These are phyloP conservation scores for Tachycineta bicolor DNA, from an alignment of 2,113 vertebrate genomes.

Conservation along the genomic window DNA sequence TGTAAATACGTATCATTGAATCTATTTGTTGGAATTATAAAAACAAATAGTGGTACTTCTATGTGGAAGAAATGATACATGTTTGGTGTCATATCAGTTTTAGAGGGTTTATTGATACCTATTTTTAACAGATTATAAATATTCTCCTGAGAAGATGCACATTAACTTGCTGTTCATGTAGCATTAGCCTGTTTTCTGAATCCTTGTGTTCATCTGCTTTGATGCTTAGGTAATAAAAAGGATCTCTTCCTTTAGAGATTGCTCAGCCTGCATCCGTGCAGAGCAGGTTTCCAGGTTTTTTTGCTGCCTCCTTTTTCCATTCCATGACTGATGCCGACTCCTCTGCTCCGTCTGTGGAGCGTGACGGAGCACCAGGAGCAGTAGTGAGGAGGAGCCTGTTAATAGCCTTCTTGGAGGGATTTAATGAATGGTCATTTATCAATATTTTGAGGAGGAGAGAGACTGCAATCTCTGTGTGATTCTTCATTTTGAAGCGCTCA, in stretches of 20 bases:
- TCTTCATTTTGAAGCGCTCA: not conserved
- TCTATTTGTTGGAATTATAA: not conserved
- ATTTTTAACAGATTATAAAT: not conserved
- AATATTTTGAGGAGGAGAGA: not conserved
- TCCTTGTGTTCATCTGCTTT: not conserved
- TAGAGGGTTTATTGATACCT: not conserved
- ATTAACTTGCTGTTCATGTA: not conserved
- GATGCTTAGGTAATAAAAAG: not conserved
- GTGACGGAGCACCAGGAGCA: not conserved
- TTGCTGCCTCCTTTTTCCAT: not conserved
- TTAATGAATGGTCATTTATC: not conserved
- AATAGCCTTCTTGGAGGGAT: not conserved
- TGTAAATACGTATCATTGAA: not conserved
- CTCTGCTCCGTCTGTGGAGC: not conserved
- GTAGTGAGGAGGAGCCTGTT: not conserved
- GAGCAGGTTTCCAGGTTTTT: not conserved
- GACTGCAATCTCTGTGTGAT: not conserved
- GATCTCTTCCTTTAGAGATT: not conserved
- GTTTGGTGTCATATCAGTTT: not conserved
- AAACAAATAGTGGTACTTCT: not conserved
- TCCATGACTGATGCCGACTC: not conserved
- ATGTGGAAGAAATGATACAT: not conserved
- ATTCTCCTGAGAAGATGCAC: not conserved
- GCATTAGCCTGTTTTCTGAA: not conserved
- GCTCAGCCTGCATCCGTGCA: rapidly evolving